Percentiles rank a stretch among this genome's conserved stretches.
Evolutionary conservation across 2,113 vertebrate species (phyloP).

Genomic region (Rhea pennata): DNA sequence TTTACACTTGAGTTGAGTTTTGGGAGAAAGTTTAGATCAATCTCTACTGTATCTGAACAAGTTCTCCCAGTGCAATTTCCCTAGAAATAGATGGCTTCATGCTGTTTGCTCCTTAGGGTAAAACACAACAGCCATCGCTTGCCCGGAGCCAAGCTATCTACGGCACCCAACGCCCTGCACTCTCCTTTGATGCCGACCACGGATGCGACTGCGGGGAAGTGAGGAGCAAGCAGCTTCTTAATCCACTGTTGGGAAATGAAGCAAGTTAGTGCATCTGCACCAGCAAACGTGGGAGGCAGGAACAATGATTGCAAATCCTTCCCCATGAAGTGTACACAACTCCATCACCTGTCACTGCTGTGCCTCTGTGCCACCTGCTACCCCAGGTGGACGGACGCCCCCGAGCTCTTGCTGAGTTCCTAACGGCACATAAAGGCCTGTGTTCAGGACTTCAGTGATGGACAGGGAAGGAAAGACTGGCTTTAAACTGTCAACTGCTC

Average conservation of each 20-base stretch:
- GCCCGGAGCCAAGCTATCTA: fast-evolving
- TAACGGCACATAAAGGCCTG: not conserved
- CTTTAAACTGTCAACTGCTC: fast-evolving
- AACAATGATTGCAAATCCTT: not conserved
- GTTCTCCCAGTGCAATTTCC: not conserved
- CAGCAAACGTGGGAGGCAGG: not conserved
- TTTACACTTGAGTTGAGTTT: not conserved
- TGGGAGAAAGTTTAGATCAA: not conserved
- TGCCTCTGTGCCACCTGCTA: not conserved
- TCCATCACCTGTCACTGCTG: not conserved
- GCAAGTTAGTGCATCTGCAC: fast-evolving
- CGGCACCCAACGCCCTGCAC: fast-evolving
- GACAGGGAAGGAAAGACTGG: fast-evolving
- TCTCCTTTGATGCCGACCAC: not conserved
- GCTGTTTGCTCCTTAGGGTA: not conserved
- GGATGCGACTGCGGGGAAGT: not conserved
- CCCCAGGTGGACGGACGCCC: not conserved
- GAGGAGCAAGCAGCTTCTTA: not conserved
- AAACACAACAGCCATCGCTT: not conserved
- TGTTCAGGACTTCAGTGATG: fast-evolving
- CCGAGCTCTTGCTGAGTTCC: not conserved
- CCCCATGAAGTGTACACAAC: fast-evolving
- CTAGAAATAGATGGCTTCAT: not conserved
- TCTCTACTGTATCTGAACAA: not conserved
- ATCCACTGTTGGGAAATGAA: not conserved